Evolutionary conservation across 2,797 vertebrate species (phyloP).

Genomic region (Phrynocephalus guinanensis): DNA sequence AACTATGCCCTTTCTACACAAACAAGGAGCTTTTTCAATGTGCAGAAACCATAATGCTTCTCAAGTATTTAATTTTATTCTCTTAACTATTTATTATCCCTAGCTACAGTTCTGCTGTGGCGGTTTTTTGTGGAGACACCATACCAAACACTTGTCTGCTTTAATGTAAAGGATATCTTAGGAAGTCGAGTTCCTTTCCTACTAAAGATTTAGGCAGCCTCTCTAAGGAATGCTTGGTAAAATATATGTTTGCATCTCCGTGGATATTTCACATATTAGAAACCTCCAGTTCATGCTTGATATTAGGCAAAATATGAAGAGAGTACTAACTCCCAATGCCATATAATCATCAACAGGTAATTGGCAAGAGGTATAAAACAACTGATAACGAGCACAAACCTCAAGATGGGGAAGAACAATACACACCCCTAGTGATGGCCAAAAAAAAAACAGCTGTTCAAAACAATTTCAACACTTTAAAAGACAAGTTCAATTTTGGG

Average conservation of each 20-base stretch:
- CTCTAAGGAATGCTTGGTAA: background rate
- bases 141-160: conserved; percentile 26
- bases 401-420: no score
- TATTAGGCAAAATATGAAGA: background rate
- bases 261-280: background rate
- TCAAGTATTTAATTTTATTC: conserved; percentile 43
- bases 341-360: no score
- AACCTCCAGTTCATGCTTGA: background rate
- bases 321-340: no score
- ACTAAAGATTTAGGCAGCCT: background rate
- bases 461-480: no score
- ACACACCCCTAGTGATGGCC: no score
- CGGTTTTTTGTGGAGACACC: conserved; percentile 4
- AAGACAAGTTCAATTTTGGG: no score
- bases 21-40: conserved; percentile 48
- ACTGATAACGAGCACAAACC: no score
- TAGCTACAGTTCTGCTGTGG: conserved; percentile 7
- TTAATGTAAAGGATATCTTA: background rate
- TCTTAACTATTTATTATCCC: conserved; percentile 16
- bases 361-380: no score
- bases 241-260: background rate
- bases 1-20: conserved; percentile 17
- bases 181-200: background rate
- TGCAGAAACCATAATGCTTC: conserved; percentile 28
- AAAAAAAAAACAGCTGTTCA: no score